A percentile compares a stretch with the other conserved stretches of the same genome.
Conservation (phyloP, 2,113 vertebrate genomes). For the Phylloscopus trochilus region DNA sequence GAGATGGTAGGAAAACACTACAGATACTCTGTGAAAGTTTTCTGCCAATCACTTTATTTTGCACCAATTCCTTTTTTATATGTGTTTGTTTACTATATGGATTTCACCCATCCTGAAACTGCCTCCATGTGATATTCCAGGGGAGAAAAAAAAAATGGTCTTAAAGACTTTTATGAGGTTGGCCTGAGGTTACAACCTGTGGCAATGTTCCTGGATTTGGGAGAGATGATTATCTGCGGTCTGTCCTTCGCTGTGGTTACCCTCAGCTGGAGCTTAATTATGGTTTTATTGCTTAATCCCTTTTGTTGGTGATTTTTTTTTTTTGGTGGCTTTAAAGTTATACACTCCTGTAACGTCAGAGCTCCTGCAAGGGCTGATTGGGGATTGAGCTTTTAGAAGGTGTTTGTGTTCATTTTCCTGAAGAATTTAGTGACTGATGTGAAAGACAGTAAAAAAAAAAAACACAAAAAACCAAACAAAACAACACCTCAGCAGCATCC, state of each 20-base stretch:
- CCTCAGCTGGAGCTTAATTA: conserved; percentile 30
- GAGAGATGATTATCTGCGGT: neutral
- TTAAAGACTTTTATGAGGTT: conserved; percentile 47
- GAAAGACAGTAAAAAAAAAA: neutral
- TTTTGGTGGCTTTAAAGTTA: neutral
- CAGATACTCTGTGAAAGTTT: neutral
- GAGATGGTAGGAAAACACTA: neutral
- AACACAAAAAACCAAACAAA: neutral
- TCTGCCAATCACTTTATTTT: conserved; percentile 15
- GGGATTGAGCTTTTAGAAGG: neutral
- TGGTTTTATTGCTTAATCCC: conserved; percentile 24
- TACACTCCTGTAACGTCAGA: neutral
- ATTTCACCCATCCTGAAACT: conserved; percentile 7
- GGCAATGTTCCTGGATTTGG: conserved; percentile 33
- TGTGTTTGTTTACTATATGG: neutral
- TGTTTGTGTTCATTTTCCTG: neutral
- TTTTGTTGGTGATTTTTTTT: neutral
- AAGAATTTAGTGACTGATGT: neutral
- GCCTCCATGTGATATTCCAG: neutral
- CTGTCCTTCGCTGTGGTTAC: neutral
- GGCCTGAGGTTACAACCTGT: conserved; percentile 41
- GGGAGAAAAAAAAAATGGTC: neutral
- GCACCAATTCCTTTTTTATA: conserved; percentile 35
- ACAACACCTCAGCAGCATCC: neutral
- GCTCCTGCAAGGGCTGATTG: neutral